Evolutionary conservation across 2,113 vertebrate species (phyloP).

Genomic region (Istiophorus platypterus): DNA sequence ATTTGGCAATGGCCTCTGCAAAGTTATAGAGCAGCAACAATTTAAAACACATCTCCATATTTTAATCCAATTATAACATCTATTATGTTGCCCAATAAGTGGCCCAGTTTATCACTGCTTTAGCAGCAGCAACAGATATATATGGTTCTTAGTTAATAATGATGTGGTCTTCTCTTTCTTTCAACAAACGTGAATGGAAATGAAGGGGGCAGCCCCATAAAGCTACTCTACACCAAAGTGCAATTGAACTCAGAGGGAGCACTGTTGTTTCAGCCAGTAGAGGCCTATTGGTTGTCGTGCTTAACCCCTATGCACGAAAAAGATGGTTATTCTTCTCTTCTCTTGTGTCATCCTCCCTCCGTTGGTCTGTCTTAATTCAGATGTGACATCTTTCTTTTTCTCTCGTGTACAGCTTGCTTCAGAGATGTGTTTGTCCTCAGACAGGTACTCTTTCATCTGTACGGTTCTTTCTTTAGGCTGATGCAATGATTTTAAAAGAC

Average conservation of each 20-base stretch:
- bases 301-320: constrained; percentile 72
- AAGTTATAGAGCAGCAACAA: constrained; percentile 2
- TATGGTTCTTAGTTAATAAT: constrained; percentile 19
- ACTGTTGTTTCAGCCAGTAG: constrained; percentile 71
- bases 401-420: constrained; percentile 78
- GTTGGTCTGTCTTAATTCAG: constrained; percentile 71
- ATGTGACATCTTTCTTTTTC: constrained; percentile 60
- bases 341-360: constrained; percentile 51
- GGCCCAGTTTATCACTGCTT: constrained; percentile 17
- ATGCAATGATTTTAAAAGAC: constrained; percentile 81
- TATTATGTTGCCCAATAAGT: constrained; percentile 16
- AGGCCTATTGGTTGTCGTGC: constrained; percentile 61
- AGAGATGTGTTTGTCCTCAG: constrained; percentile 84
- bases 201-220: constrained; percentile 54
- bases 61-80: too few relatives aligned
- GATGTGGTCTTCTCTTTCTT: constrained; percentile 16
- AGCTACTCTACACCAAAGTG: constrained; percentile 80
- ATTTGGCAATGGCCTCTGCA: neutral
- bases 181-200: constrained; percentile 33
- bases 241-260: constrained; percentile 80
- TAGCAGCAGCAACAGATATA: constrained; percentile 27
- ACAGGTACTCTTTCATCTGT: constrained; percentile 88
- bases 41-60: neutral
- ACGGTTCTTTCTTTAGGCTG: constrained; percentile 84
- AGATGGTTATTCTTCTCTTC: constrained; percentile 58